Conservation (phyloP, 2,888 invertebrate genomes). For the Pristionchus mayeri region DNA sequence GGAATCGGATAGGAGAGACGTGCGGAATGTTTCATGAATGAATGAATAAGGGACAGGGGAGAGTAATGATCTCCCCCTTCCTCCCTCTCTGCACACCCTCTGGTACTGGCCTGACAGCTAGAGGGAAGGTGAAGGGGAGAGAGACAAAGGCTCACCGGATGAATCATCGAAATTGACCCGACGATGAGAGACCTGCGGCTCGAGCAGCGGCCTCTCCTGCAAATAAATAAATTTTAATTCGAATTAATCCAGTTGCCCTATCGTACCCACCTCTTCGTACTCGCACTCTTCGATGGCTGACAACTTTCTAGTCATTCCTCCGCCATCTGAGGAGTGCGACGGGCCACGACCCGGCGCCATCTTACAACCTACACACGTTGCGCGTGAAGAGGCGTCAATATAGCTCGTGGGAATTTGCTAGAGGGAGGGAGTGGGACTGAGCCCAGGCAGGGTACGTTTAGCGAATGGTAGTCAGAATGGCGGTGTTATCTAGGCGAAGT, state of each 20-base stretch:
- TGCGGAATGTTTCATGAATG: neutral
- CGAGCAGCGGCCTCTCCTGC: neutral
- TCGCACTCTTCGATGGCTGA: neutral
- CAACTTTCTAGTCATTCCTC: neutral
- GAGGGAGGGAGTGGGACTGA: neutral
- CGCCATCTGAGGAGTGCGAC: neutral
- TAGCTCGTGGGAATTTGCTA: neutral
- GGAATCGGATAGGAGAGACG: no score
- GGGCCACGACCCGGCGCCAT: neutral
- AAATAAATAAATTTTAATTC: neutral
- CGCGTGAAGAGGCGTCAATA: neutral
- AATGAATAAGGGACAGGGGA: no score
- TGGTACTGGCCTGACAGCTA: no score
- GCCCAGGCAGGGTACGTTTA: no score
- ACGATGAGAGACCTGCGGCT: neutral
- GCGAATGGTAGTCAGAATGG: no score
- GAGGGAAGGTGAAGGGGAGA: neutral
- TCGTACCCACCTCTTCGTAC: neutral
- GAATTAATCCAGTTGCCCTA: no score
- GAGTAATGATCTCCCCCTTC: no score
- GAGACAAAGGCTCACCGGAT: neutral
- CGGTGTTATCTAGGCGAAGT: no score
- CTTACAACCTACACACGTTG: neutral
- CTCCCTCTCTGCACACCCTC: no score
- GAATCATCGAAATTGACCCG: slow-evolving; percentile 15